Conservation (phyloP, 2,113 vertebrate genomes). For the Cinclus cinclus region DNA sequence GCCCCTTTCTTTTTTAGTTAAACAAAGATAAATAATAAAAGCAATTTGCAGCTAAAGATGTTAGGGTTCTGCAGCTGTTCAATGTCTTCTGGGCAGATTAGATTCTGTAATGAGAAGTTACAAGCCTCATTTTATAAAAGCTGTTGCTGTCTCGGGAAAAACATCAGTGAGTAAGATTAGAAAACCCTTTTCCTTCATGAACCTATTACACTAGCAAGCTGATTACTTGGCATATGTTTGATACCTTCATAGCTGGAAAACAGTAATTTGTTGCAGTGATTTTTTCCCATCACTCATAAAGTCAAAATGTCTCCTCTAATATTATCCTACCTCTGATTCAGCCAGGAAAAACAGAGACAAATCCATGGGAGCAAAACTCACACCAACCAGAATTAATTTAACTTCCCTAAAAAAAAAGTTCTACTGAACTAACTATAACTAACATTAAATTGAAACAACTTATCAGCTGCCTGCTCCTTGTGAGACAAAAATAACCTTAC, state of each 20-base stretch:
- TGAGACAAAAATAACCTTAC: not conserved
- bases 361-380: not conserved
- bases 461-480: not conserved
- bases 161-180: conserved; percentile 72
- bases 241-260: conserved; percentile 70
- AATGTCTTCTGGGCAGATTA: conserved; percentile 80
- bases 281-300: conserved; percentile 65
- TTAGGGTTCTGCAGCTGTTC: conserved; percentile 74
- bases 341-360: conserved; percentile 1
- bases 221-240: conserved; percentile 77
- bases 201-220: conserved; percentile 68
- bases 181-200: conserved; percentile 72
- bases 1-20: conserved; percentile 75
- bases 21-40: conserved; percentile 81
- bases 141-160: conserved; percentile 79
- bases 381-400: not conserved
- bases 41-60: conserved; percentile 75
- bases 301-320: conserved; percentile 57
- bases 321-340: not conserved
- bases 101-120: conserved; percentile 81
- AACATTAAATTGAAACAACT: not conserved
- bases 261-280: conserved; percentile 73
- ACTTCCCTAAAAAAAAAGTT: not conserved
- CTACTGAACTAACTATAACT: not conserved
- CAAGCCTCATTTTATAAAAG: conserved; percentile 81